Conservation (phyloP, 2,113 vertebrate species). For the Aramus guarauna region DNA sequence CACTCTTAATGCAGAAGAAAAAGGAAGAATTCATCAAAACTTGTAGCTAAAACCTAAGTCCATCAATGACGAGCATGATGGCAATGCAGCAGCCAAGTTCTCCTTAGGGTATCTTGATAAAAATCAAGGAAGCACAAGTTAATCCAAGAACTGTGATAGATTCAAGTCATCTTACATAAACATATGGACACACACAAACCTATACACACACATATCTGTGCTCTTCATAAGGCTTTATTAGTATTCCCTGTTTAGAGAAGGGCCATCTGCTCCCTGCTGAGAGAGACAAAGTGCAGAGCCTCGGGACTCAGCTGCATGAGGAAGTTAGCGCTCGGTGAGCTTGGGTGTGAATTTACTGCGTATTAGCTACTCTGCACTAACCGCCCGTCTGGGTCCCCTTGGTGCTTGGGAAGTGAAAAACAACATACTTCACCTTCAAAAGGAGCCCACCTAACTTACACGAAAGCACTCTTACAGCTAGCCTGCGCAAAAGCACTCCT, state of each 20-base stretch:
- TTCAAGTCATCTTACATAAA: not conserved
- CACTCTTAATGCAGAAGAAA: not conserved
- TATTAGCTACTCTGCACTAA: not conserved
- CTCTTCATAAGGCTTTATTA: not conserved
- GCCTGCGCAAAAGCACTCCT: not conserved
- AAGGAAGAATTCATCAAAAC: not conserved
- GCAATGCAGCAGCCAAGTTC: not conserved
- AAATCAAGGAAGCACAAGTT: not conserved
- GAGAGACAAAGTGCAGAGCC: constrained; percentile 34
- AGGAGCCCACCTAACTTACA: not conserved
- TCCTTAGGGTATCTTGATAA: not conserved
- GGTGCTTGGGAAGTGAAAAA: not conserved
- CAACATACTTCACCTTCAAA: not conserved
- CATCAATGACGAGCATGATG: not conserved
- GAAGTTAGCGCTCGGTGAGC: not conserved
- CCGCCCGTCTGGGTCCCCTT: not conserved
- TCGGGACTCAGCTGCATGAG: not conserved
- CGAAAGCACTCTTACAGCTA: not conserved
- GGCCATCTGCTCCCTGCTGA: constrained; percentile 29
- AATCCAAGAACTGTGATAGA: not conserved
- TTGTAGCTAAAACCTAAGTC: not conserved
- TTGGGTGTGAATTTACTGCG: constrained; percentile 4
- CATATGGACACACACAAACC: not conserved
- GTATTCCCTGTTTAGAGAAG: not conserved
- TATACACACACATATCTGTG: not conserved